phyloP scores from a whole-genome alignment of 2,113 vertebrate genomes.

The Carassius auratus region DNA sequence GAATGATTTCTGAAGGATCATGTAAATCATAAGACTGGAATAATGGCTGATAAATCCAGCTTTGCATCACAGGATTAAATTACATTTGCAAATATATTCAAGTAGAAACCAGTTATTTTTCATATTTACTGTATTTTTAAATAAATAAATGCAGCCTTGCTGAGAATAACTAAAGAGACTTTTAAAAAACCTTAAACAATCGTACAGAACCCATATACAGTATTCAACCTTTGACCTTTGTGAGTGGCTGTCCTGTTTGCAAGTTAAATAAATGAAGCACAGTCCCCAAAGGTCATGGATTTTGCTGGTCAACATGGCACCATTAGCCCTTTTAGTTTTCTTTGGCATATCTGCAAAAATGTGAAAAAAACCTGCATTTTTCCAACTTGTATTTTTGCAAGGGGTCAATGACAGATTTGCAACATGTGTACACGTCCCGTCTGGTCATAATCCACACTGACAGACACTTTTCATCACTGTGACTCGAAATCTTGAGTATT shows the following conservation, averaged over 20 bases:
- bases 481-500: slow-evolving; percentile 10
- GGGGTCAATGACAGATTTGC: slow-evolving; percentile 22
- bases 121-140: neutral
- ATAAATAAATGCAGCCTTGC: neutral
- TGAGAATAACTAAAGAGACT: neutral
- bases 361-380: neutral
- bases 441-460: slow-evolving; percentile 23
- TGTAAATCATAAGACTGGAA: neutral
- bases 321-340: neutral
- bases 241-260: neutral
- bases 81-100: neutral
- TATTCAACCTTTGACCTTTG: neutral
- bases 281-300: neutral
- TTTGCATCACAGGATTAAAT: neutral
- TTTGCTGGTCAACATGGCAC: neutral
- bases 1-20: neutral
- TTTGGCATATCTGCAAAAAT: neutral
- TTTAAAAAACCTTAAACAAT: neutral
- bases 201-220: neutral
- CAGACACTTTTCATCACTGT: slow-evolving; percentile 3
- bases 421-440: neutral
- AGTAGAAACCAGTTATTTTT: too few relatives aligned
- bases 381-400: neutral
- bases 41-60: neutral
- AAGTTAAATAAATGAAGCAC: neutral